Base-by-base conservation (phyloP, 2,888 invertebrate species). In the Notodonta ziczac region DNA sequence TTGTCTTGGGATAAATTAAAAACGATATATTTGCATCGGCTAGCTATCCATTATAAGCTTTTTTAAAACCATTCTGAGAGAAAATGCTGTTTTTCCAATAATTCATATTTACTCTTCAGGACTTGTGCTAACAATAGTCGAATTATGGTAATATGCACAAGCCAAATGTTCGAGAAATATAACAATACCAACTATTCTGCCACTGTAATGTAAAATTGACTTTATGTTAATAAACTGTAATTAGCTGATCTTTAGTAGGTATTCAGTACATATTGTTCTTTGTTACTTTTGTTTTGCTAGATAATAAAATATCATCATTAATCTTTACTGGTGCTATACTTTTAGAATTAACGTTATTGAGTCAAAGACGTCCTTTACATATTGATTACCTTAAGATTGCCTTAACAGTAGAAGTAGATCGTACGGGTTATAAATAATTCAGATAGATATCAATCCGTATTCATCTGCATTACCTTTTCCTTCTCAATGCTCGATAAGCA, bases 151-250 rank as follows among this genome's bases (percentile, higher is more conserved):
- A 81, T 74, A 60, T 67, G 66, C 61, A 70, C 66, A 67, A 74
- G 77, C 61, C 79, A 81, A 81, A 62, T 72, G 69, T 32, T 74
- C 67, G 65, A 60, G 70, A 75, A 75, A 69, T 66, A 70, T 63
- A 69, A 68, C 65, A 67, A 58, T 59, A 56, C 58, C 54, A 39
- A 13, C 16, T 8, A 32, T 39, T 42, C 12, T 24, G 24, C 56
- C 6, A 56, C 16, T 44, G 42, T 14, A 13, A 12, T 13, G 42
- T 56, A 24, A 16, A 44, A 44, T 54, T 24, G 60, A 56, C 42
- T 60, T 40, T 24, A 2, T 24, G 24, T 24, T 24, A 24, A 24
- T 16, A 35, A 54, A 48, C 35, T 58, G 64, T 56, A 56, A 57
- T 50, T 55, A 57, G 55, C 58, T 61, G 44, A 24, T 58, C 46